Base-by-base conservation (phyloP, 1,140 invertebrate genomes). In the Drosophila ogumai region DNA sequence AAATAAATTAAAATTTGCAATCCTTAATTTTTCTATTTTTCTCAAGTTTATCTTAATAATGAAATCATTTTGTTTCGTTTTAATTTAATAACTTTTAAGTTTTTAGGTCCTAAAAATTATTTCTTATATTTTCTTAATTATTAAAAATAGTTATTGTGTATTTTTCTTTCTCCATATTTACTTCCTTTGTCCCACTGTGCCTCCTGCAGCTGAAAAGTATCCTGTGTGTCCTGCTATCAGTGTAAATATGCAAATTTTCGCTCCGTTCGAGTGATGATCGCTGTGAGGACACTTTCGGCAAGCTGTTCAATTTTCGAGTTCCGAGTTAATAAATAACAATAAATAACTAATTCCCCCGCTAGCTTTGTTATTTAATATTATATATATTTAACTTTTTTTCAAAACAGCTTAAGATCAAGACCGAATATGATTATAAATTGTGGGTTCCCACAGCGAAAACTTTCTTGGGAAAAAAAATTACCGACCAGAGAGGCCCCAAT, bases 361-460 rank as follows among this genome's bases (percentile, higher is more conserved):
- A 6, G 6, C 31, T 12, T 7, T 15, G 22, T 15, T 15, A 50
- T 19, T 34, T 17, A 19, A 50, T 13, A 47, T 32, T 19, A 8
- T 54, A 36, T 36, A 54, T 36, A 15, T 8, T 19, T 12, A 19
- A 6, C 1, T 32, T 32, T 31, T 31, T 52, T 19, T 19, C 2
- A 3, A 36, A 38, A 55, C 4, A 36, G 13, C 22, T n/a, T 32
- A 31, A 59, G 61, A 59, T 64, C 50, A 54, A 54, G 50, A 54
- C 17, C 50, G 46, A 47, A 34, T 13, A 19, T 9, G 31, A 52
- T 52, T 6, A 28, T 22, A 22, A 19, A 28, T 40, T 32, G 19
- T 3, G 25, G 22, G 36, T 75, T 75, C 73, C 73, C 73, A 75
- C 73, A 75, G 56, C 32, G n/a, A 59, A 60, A 73, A 60, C 67